phyloP scores from a whole-genome alignment of 2,888 invertebrate genomes.

The Dyspetes luteomarginatus region DNA sequence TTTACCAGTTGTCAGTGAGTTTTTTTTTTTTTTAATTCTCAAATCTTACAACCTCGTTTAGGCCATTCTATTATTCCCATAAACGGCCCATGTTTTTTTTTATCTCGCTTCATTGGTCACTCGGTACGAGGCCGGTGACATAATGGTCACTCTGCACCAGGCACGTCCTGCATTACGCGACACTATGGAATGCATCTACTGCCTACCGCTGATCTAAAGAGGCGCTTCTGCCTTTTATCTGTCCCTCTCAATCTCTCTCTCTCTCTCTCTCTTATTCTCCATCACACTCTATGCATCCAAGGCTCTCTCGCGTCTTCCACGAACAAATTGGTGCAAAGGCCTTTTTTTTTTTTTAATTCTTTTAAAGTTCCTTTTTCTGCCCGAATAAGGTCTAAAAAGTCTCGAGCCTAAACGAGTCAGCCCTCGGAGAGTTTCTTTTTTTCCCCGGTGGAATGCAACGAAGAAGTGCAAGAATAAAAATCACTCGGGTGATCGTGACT shows the following conservation, averaged over 20 bases:
- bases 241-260: background rate
- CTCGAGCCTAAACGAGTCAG: background rate
- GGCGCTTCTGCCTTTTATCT: constrained; percentile 11
- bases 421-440: constrained; percentile 1
- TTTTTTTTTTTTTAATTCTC: too few relatives aligned
- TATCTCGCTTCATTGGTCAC: constrained; percentile 42
- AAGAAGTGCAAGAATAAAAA: background rate
- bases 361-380: background rate
- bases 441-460: background rate
- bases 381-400: background rate
- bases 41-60: background rate
- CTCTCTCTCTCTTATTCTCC: background rate
- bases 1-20: too few relatives aligned
- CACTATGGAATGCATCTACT: constrained; percentile 43
- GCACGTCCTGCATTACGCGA: constrained; percentile 51
- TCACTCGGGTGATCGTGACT: background rate
- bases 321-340: background rate
- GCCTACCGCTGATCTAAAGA: constrained; percentile 5
- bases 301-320: background rate
- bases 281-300: background rate
- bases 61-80: constrained; percentile 31
- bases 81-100: constrained; percentile 29
- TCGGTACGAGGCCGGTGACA: constrained; percentile 42
- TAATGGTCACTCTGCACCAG: constrained; percentile 17
- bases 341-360: background rate